A percentile compares a stretch with the other conserved stretches of the same genome.
Conservation (phyloP, 2,113 vertebrate genomes). For the Enhydra lutris region DNA sequence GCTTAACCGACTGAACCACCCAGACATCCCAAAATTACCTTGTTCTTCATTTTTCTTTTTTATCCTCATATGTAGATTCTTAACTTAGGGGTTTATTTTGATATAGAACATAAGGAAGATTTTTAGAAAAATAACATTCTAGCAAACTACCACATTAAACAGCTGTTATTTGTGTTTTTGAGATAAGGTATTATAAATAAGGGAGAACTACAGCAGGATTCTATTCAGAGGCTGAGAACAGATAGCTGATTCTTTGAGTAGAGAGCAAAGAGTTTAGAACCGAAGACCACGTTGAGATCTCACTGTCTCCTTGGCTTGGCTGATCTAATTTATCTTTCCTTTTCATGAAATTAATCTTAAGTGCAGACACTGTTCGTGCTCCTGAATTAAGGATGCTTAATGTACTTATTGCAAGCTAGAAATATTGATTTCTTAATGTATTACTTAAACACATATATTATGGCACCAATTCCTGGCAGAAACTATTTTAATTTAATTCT, state of each 20-base stretch:
- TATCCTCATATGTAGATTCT: neutral
- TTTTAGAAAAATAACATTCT: neutral
- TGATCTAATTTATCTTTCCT: conserved; percentile 35
- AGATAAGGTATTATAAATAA: neutral
- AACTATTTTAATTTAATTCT: conserved; percentile 27
- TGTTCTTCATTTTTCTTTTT: neutral
- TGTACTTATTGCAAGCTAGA: neutral
- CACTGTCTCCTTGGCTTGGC: neutral
- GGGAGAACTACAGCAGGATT: neutral
- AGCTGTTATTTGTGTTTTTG: neutral
- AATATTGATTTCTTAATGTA: conserved; percentile 57
- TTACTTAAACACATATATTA: conserved; percentile 39
- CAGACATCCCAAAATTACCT: neutral
- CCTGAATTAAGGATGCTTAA: conserved; percentile 41
- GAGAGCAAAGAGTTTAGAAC: neutral
- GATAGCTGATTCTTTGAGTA: neutral
- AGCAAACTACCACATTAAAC: neutral
- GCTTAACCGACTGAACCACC: neutral
- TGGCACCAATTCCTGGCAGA: conserved; percentile 34
- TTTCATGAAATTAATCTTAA: conserved; percentile 45
- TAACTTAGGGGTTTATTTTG: neutral
- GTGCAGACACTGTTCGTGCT: neutral
- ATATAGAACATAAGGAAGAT: neutral
- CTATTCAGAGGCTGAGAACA: neutral
- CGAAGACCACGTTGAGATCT: neutral